Evolutionary conservation across 2,113 vertebrate species (phyloP).

Genomic region (Axis porcinus): DNA sequence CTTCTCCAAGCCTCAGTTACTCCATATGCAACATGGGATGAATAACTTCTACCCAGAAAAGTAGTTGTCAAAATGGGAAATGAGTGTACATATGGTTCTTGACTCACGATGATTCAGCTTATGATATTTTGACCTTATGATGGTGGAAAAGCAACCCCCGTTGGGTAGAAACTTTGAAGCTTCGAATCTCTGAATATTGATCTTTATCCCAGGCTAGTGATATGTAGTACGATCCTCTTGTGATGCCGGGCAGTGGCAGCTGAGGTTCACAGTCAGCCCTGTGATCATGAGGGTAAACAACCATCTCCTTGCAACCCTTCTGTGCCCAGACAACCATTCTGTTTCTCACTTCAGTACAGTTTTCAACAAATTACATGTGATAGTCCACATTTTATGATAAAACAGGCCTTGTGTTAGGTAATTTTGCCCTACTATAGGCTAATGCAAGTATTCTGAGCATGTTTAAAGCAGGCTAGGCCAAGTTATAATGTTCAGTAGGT

Average conservation of each 20-base stretch:
- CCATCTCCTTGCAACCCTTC: not conserved
- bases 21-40: not conserved
- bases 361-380: not conserved
- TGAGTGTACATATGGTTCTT: not conserved
- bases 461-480: not conserved
- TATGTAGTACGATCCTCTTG: not conserved
- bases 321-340: not conserved
- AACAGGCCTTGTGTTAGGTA: not conserved
- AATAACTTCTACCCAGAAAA: not conserved
- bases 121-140: not conserved
- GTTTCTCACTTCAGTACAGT: not conserved
- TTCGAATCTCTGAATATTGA: not conserved
- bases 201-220: not conserved
- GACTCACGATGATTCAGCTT: not conserved
- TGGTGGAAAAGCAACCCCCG: not conserved
- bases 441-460: not conserved
- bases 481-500: not conserved
- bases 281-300: not conserved
- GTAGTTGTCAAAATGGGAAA: not conserved
- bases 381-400: not conserved
- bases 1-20: constrained; percentile 13
- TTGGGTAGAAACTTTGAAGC: not conserved
- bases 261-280: not conserved
- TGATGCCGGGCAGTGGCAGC: not conserved
- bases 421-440: not conserved